Evolutionary conservation across 2,888 invertebrate genomes (phyloP), one percentile per base, ranked within the genome.

Genomic region (Xestia sexstrigata): DNA sequence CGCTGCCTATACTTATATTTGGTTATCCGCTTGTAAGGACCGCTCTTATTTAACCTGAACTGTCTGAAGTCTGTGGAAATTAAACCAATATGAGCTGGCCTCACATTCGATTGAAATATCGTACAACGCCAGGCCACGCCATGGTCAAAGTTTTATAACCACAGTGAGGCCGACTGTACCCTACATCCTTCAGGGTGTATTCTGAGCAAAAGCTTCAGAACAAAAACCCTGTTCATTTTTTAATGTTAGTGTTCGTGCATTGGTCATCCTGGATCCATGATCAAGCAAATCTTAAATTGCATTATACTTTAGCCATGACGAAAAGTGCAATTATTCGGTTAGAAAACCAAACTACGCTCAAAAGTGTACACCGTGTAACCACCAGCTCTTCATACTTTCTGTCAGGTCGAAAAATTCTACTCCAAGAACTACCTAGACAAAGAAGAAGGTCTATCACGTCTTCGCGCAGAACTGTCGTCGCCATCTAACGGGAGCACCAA

Each of bases 391-490:
- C 15, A n/a, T 7, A 0, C 8, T 15, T 60, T 58, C 45, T 79
- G 76, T 0, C 90, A 98, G 98, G 98, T 99, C 4, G 99, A 99
- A 93, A 98, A 98, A 91, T 98, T 99, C 93, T 99, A 98, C 94
- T 98, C 99, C 9, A 98, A 99, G 90, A 98, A 98, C 93, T 99
- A 98, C 94, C 97, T 98, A 67, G 99, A 99, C 93, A 98, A 99
- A 91, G 99, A 99, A 92, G 98, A 99, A 90, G 99, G 99, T 0
- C 93, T 99, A n/a, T 97, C 98, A 82, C 97, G 97, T 30, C 94
- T 99, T 1, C 92, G 96, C 0, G 93, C 96, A 0, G 96, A 96
- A 76, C 91, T 97, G 70, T 93, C 94, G 0, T 92, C 94, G 2
- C 96, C 96, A 0, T 94, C 96, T 1, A 95, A 94, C 68, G 95